phyloP scores from a whole-genome alignment of 30 jellyfish, hydroid and myxozoan genomes.

The Turritopsis rubra region DNA sequence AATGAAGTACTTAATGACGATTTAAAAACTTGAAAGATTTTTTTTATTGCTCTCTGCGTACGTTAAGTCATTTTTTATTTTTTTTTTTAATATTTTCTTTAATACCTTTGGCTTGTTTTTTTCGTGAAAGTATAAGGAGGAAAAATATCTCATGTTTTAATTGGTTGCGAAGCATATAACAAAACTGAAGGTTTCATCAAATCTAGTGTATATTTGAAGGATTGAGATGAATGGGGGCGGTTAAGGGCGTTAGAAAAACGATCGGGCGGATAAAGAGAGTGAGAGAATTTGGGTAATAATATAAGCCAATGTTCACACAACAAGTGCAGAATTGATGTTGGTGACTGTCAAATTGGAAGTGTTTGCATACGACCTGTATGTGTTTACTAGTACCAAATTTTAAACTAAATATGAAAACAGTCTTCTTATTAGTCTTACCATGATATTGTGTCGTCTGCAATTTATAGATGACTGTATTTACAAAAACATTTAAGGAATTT shows the following conservation, averaged over 20 bases:
- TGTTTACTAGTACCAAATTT: background rate
- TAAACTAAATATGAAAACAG: background rate
- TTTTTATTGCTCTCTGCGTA: background rate
- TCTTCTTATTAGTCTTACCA: background rate
- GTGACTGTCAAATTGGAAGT: no score
- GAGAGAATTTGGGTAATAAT: no score
- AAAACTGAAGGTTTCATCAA: background rate
- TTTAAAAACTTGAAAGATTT: background rate
- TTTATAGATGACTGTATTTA: background rate
- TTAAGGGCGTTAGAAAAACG: background rate
- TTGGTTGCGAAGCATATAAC: background rate
- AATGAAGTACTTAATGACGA: background rate
- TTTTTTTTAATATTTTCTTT: background rate
- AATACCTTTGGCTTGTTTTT: background rate
- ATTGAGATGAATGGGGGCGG: background rate
- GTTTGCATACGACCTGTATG: no score
- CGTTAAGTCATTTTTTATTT: background rate
- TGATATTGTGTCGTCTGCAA: background rate
- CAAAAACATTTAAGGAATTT: background rate
- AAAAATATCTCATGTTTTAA: background rate
- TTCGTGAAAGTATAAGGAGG: background rate
- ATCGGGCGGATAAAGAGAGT: background rate
- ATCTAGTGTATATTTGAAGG: background rate
- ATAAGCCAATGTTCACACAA: no score
- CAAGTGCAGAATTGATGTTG: no score